These are phyloP conservation scores for Oikopleura vanhoeffeni DNA, from an alignment of 23 tunicate genomes.

Conservation along the genomic window DNA sequence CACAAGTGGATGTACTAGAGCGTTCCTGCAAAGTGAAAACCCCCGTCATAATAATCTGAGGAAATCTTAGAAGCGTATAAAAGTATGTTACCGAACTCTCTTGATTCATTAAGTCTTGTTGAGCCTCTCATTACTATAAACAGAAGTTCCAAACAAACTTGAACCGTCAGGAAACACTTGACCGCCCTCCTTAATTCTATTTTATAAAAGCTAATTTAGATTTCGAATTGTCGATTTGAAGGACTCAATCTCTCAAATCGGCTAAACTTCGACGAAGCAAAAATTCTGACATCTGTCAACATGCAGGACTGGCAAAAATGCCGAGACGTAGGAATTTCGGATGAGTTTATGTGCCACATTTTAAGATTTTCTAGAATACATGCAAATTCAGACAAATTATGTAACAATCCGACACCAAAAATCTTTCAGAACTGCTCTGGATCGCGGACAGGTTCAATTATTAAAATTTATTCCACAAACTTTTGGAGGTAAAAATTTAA, in stretches of 20 bases:
- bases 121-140: too few species aligned
- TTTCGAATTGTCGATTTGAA: not conserved
- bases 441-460: not conserved
- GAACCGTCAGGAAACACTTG: too few species aligned
- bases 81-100: too few species aligned
- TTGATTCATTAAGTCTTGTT: too few species aligned
- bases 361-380: not conserved
- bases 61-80: too few species aligned
- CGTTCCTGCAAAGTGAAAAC: too few species aligned
- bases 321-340: not conserved
- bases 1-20: too few species aligned
- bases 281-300: not conserved
- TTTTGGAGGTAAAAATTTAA: not conserved
- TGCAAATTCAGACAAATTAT: not conserved
- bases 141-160: too few species aligned
- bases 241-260: not conserved
- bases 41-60: too few species aligned
- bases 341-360: not conserved
- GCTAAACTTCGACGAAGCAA: not conserved
- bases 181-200: too few species aligned
- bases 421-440: not conserved
- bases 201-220: not conserved
- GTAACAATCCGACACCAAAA: not conserved
- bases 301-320: not conserved
- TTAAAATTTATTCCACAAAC: not conserved